A percentile compares a stretch with the other conserved stretches of the same genome.
Conservation (phyloP, 2,797 vertebrate species). For the Pangasius djambal region DNA sequence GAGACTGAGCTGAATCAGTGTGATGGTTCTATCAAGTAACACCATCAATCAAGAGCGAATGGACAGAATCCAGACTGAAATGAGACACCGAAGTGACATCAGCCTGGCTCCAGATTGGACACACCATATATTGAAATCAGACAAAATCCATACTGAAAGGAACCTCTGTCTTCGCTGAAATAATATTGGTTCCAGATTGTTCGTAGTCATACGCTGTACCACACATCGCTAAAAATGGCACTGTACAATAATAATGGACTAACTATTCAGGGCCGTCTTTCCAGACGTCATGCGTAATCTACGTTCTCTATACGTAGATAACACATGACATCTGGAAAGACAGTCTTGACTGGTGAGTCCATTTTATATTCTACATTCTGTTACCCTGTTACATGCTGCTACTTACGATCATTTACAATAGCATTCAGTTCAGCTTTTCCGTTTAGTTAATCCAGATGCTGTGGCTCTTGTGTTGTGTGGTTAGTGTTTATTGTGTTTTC, state of each 20-base stretch:
- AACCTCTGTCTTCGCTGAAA: background rate
- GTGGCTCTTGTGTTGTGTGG: background rate
- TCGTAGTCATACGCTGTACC: background rate
- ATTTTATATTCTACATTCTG: background rate
- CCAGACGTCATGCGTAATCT: constrained; percentile 23
- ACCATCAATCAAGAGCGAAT: constrained; percentile 32
- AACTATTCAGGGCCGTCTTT: background rate
- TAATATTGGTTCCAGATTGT: constrained; percentile 23
- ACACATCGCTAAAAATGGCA: constrained; percentile 1
- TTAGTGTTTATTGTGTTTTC: background rate
- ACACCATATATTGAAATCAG: constrained; percentile 13
- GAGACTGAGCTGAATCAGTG: constrained; percentile 16
- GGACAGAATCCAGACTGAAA: constrained; percentile 34
- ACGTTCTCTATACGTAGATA: background rate
- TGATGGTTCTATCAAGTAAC: constrained; percentile 33
- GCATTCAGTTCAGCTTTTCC: background rate
- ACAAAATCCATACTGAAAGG: constrained; percentile 24
- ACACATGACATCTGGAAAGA: constrained; percentile 11
- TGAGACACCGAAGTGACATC: constrained; percentile 30
- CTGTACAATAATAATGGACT: constrained; percentile 2
- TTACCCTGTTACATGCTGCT: background rate
- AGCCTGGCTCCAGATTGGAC: constrained; percentile 23
- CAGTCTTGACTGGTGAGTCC: background rate
- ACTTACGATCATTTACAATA: background rate
- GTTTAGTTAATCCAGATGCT: constrained; percentile 2